A percentile compares a stretch with the other conserved stretches of the same genome.
Evolutionary conservation across 1,140 invertebrate genomes (phyloP).

Genomic region (Ostrea denselamellosa): DNA sequence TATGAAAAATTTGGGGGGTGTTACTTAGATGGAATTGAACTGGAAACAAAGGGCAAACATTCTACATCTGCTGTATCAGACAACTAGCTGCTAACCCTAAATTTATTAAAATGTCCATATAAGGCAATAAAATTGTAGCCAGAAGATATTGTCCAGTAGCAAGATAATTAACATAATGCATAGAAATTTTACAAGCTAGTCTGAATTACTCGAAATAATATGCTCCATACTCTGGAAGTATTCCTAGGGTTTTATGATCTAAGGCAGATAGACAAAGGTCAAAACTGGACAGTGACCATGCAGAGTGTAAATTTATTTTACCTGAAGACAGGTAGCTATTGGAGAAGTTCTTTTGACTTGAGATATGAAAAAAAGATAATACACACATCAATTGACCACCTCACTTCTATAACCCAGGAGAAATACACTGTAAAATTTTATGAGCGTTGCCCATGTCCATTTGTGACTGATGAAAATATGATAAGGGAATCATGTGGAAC

Average conservation of each 20-base stretch:
- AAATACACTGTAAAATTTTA: slow-evolving; percentile 14
- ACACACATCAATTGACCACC: neutral
- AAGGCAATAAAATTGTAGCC: slow-evolving; percentile 13
- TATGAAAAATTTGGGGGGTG: neutral
- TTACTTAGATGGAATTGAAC: neutral
- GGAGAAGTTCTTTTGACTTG: neutral
- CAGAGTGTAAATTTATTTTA: slow-evolving; percentile 27
- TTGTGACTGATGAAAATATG: slow-evolving; percentile 11
- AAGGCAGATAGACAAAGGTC: slow-evolving; percentile 23
- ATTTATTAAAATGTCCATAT: slow-evolving; percentile 15
- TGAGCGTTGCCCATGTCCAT: neutral
- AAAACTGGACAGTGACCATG: slow-evolving; percentile 19
- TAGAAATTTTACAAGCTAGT: neutral
- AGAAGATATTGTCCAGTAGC: slow-evolving; percentile 22
- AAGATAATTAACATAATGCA: slow-evolving; percentile 13
- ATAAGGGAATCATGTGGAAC: neutral
- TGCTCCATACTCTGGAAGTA: neutral
- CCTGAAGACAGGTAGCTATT: slow-evolving; percentile 30
- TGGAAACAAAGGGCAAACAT: neutral
- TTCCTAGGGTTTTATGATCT: neutral
- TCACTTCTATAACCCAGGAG: neutral
- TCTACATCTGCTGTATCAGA: neutral
- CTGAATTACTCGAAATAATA: neutral
- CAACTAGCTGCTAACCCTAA: slow-evolving; percentile 7
- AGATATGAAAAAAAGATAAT: slow-evolving; percentile 39